Evolutionary conservation across 2,888 invertebrate species (phyloP), one percentile per base, ranked within the genome.

Genomic region (Mellilla xanthometata): DNA sequence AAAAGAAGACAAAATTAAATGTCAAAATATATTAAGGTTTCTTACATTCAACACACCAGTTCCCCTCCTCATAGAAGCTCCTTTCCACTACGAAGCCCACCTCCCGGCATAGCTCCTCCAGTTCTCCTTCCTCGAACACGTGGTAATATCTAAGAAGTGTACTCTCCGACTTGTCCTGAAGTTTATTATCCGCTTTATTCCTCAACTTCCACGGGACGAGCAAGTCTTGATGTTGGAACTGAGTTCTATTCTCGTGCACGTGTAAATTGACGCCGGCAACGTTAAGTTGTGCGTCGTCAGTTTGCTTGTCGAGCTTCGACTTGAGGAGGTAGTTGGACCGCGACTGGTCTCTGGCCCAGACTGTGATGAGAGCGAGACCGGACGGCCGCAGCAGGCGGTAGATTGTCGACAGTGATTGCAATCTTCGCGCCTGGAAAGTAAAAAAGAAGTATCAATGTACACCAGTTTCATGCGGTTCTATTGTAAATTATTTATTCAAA

Each of bases 31-130:
- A 48, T 73, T 72, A 71, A 58, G 73, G 68, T 89, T 95, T 96
- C 70, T 92, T 87, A 66, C 97, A 92, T 58, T 96, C 86, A 22
- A 96, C 92, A 89, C 98, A 98, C 96, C 98, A 98, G 77, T 99
- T 99, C 0, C 99, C 99, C 79, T 99, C 95, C 78, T 99, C 99
- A 68, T 98, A 98, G 78, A 96, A 99, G 62, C 92, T 93, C 15
- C 91, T 84, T 22, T 92, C 72, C 7, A 98, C 81, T 29, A 69
- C 63, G 26, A 95, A 82, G 0, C 81, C 56, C 3, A 94, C 58
- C 50, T 90, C 76, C 12, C 68, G 66, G 56, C 95, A 94, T 28
- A 98, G 77, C 1, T 78, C 59, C 58, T 94, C 93, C 24, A 98
- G 76, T 84, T 98, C 99, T 0, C 92, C 92, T 58, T 96, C 93